Conservation (phyloP, 2,797 vertebrate genomes). For the Eptatretus atami region DNA sequence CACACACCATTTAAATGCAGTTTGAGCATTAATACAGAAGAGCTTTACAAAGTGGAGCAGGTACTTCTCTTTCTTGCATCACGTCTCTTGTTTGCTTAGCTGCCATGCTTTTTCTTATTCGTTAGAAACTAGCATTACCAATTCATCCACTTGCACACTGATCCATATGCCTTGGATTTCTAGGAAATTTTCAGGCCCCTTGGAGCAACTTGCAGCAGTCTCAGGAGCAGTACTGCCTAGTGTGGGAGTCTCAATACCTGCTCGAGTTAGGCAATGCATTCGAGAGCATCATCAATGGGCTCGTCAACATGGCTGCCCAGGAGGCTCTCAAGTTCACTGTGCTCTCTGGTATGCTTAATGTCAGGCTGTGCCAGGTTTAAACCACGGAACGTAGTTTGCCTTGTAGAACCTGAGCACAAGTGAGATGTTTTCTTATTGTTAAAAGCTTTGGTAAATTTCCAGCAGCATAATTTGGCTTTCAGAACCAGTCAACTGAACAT, state of each 20-base stretch:
- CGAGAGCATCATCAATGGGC: slow-evolving; percentile 41
- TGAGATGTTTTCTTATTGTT: neutral
- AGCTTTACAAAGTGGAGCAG: no score
- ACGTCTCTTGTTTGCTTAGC: no score
- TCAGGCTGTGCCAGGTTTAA: neutral
- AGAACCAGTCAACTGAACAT: no score
- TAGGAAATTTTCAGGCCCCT: slow-evolving; percentile 41
- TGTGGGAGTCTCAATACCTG: slow-evolving; percentile 77
- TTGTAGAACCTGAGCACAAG: neutral
- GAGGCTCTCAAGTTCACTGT: slow-evolving; percentile 80
- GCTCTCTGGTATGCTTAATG: slow-evolving; percentile 31
- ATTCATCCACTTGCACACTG: neutral
- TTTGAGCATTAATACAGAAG: no score
- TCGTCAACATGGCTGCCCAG: slow-evolving; percentile 66
- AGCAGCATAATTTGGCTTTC: no score
- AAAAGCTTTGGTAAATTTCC: no score
- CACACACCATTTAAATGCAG: no score
- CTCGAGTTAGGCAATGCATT: slow-evolving; percentile 48
- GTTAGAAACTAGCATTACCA: no score
- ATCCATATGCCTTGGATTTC: neutral
- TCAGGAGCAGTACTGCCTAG: slow-evolving; percentile 64
- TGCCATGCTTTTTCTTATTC: no score
- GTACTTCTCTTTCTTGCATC: no score
- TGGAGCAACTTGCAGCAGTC: slow-evolving; percentile 42
- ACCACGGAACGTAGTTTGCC: neutral